phyloP scores from a whole-genome alignment of 2,797 vertebrate genomes.

The Hephaestus fuliginosus region DNA sequence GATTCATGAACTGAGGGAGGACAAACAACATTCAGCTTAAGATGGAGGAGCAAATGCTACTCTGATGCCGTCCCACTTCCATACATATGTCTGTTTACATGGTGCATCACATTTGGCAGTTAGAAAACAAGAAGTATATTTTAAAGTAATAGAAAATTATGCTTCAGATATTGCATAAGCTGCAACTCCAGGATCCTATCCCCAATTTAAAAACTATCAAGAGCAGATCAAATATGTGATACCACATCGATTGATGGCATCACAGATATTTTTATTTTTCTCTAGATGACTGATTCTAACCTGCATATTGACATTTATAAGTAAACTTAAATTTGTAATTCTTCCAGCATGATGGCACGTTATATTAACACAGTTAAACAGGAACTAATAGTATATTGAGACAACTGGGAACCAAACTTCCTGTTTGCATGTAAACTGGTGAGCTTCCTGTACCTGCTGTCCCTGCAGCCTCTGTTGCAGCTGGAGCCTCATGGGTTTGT shows the following conservation, averaged over 20 bases:
- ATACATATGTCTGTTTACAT: neutral
- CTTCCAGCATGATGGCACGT: neutral
- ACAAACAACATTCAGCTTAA: slow-evolving; percentile 32
- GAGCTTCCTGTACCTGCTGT: slow-evolving; percentile 88
- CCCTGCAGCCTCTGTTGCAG: slow-evolving; percentile 97
- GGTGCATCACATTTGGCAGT: neutral
- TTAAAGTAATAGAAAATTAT: neutral
- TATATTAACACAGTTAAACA: neutral
- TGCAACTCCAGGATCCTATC: neutral
- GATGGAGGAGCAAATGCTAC: slow-evolving; percentile 10
- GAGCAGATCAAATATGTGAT: neutral
- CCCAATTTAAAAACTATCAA: neutral
- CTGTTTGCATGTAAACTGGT: neutral
- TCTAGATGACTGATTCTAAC: neutral
- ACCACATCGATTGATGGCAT: neutral
- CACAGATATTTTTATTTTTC: neutral
- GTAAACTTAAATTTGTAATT: neutral
- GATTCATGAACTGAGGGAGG: slow-evolving; percentile 92
- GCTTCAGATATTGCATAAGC: neutral
- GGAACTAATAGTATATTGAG: neutral
- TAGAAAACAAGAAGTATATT: neutral
- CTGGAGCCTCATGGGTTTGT: slow-evolving; percentile 95
- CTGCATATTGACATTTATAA: neutral
- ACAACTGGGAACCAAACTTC: neutral
- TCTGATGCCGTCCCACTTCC: neutral